phyloP scores from a whole-genome alignment of 2,113 vertebrate genomes.

The Egretta garzetta region DNA sequence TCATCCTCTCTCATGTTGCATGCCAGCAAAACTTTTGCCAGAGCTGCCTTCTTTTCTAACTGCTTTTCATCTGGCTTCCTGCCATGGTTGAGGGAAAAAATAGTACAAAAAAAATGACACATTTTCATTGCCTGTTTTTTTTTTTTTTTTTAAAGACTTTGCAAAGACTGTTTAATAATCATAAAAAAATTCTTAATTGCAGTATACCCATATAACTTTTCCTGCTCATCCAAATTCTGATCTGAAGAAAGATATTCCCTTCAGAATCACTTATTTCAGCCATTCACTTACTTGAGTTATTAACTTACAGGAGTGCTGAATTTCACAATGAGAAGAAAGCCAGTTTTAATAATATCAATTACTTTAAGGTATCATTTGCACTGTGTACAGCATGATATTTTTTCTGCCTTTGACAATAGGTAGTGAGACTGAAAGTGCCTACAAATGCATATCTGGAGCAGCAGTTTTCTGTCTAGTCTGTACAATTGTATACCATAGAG shows the following conservation, averaged over 20 bases:
- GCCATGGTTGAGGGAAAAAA: rapidly evolving
- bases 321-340: neutral
- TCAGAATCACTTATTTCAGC: neutral
- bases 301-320: neutral
- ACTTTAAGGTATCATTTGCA: neutral
- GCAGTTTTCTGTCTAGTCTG: neutral
- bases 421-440: neutral
- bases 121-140: neutral
- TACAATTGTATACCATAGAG: neutral
- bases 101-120: neutral
- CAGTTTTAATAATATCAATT: slow-evolving; percentile 5
- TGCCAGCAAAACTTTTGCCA: neutral
- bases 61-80: neutral
- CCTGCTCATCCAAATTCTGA: neutral
- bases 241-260: neutral
- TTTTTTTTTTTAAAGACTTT: neutral
- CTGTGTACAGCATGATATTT: neutral
- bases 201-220: neutral
- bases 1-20: neutral
- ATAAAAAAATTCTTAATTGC: neutral
- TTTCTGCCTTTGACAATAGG: neutral
- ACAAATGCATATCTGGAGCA: neutral
- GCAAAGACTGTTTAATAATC: neutral
- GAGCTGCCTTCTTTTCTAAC: neutral
- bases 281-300: neutral